Conservation (phyloP, 2,797 vertebrate species). For the Crossoptilon crossoptilon region DNA sequence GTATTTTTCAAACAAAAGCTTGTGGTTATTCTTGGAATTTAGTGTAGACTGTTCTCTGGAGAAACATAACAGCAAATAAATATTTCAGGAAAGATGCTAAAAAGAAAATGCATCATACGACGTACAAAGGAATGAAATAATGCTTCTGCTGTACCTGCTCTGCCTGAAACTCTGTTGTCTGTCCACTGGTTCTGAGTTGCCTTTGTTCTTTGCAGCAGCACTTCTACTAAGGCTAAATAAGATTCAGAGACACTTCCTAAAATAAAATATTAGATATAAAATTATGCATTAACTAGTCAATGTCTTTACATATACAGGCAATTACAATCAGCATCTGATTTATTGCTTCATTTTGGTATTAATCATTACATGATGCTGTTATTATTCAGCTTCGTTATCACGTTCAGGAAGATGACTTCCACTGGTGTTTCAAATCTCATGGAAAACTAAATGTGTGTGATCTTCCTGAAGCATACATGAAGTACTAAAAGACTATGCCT, state of each 20-base stretch:
- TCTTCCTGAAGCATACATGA: background rate
- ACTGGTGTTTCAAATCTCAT: background rate
- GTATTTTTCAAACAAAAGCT: background rate
- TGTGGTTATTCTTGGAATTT: background rate
- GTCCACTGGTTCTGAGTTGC: background rate
- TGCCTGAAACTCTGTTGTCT: background rate
- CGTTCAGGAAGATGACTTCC: background rate
- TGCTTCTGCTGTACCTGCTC: background rate
- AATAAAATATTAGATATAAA: background rate
- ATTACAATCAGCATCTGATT: background rate
- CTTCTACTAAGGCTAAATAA: background rate
- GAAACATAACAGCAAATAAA: constrained; percentile 51
- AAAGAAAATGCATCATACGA: background rate
- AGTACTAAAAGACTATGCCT: background rate
- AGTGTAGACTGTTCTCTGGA: background rate
- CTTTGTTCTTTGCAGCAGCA: background rate
- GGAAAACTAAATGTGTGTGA: background rate
- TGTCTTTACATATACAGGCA: background rate
- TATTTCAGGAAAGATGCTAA: constrained; percentile 42
- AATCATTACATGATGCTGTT: background rate
- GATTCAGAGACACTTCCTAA: background rate
- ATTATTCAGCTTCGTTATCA: background rate
- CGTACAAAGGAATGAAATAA: background rate
- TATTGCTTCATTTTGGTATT: background rate
- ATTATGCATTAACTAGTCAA: background rate